Conservation (phyloP, 2,797 vertebrate species). For the Anableps anableps region DNA sequence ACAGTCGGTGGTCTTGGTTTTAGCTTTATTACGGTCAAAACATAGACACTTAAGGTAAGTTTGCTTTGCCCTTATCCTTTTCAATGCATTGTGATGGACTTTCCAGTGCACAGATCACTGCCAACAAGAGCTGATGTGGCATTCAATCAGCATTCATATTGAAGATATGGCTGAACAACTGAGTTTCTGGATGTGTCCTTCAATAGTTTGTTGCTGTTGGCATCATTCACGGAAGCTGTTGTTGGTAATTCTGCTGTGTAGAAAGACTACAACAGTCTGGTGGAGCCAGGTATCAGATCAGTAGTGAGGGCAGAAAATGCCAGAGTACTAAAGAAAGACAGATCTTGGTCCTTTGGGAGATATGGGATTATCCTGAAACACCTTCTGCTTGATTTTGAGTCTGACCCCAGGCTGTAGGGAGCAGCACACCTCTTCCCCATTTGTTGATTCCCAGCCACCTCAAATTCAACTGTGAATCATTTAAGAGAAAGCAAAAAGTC, state of each 20-base stretch:
- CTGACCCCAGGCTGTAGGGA: not conserved
- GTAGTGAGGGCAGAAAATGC: not conserved
- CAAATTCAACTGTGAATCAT: not conserved
- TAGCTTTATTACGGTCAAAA: not conserved
- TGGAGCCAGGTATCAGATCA: no score
- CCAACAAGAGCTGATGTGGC: not conserved
- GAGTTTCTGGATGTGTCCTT: not conserved
- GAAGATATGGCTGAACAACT: not conserved
- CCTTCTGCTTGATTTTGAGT: not conserved
- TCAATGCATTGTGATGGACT: not conserved
- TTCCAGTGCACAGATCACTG: not conserved
- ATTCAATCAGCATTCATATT: not conserved
- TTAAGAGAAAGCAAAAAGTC: not conserved
- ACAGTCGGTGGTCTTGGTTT: not conserved
- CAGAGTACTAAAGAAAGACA: not conserved
- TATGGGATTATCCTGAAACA: not conserved
- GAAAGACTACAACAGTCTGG: not conserved
- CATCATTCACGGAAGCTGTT: not conserved
- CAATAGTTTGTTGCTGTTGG: not conserved
- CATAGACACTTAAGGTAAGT: not conserved
- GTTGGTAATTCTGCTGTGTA: not conserved
- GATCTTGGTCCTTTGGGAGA: not conserved
- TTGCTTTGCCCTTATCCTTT: not conserved
- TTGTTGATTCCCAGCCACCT: not conserved
- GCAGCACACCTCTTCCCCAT: not conserved